Base-by-base conservation (phyloP, 2,113 vertebrate species). In the Ceyx cyanopectus region DNA sequence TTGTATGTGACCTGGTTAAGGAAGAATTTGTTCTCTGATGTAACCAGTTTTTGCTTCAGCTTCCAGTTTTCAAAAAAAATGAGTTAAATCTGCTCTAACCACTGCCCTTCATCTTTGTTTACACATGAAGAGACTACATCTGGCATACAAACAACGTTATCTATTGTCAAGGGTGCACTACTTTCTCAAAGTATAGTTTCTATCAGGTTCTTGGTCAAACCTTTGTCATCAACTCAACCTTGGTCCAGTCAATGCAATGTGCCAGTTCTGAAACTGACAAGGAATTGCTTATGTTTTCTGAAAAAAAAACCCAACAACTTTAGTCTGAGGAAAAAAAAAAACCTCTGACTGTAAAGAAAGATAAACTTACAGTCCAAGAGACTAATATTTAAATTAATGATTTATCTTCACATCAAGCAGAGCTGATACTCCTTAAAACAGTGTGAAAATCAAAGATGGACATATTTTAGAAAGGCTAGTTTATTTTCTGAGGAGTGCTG, bases 281-380 rank as follows among this genome's bases (percentile, higher is more conserved):
- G 13, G 46, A 0, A 0, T 53, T 91, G 41, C 18, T 80, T 34
- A 15, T 3, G 1, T 66, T 82, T 90, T 89, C 41, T 65, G 23
- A 58, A 66, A 66, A 46, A 26, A 51, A 46, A 77, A 1, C 37
- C 9, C 37, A 37, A 37, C 37, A 37, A 37, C 13, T 37, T 32
- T 50, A 76, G 14, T 29, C 34, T 69, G 3, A 4, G 18, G 73
- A 76, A 84, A 86, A 95, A 83, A 48, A 90, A 9, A 90, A 9
- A 9, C 9, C 92, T 87, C 81, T 93, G 74, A 95, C 67, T 26
- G 23, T 83, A 57, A 60, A 86, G 24, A 92, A 93, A 88, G 61
- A 85, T 73, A 63, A 78, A 8, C 15, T 96, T 90, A 62, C 32
- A 81, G 56, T 74, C 16, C 22, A 82, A 50, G 15, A 3, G 2